Base-by-base conservation (phyloP, 2,113 vertebrate species). In the Bostrychus sinensis region DNA sequence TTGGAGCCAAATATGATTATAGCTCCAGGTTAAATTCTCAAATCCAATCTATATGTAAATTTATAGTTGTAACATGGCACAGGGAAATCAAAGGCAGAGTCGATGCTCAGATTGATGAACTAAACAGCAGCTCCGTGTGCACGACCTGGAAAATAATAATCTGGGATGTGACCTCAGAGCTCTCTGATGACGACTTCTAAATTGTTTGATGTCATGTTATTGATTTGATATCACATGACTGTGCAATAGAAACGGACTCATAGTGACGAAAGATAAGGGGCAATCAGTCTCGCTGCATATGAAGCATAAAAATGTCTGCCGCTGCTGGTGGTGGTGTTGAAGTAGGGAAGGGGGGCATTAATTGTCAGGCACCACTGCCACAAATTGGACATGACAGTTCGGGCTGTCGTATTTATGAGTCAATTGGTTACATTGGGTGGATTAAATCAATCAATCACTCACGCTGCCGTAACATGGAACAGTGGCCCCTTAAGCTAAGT, bases 1-100 rank as follows among this genome's bases (percentile, higher is more conserved):
- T 80, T 84, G 65, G 61, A 82, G 81, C 68, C 76, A 89, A 91
- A 89, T 86, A 89, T 87, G 84, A 85, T 87, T 82, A 88, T 88
- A 78, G 83, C 86, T 90, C 81, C 79, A 80, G 89, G 90, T 88
- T 88, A 89, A 89, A 90, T 85, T 90, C 78, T 87, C 72, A 80
- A 91, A 92, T 89, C 79, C 89, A 92, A 92, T 92, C 89, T 92
- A 91, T 89, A 91, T 91, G 90, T 89, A 91, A 90, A 91, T 91
- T 80, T 56, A 83, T 69, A 64, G 82, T 78, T 59, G 76, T 89
- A 83, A 90, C 84, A 70, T 87, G 84, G 81, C 80, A 85, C 58
- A 45, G 68, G 83, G 76, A 87, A 88, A 90, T 90, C 86, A 91
- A 84, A 84, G 75, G 77, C 72, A 79, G 63, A 71, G 72, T 75